A percentile compares a stretch with the other conserved stretches of the same genome.
phyloP scores from a whole-genome alignment of 92 coral and sea anemone species.

The Heliopora coerulea region DNA sequence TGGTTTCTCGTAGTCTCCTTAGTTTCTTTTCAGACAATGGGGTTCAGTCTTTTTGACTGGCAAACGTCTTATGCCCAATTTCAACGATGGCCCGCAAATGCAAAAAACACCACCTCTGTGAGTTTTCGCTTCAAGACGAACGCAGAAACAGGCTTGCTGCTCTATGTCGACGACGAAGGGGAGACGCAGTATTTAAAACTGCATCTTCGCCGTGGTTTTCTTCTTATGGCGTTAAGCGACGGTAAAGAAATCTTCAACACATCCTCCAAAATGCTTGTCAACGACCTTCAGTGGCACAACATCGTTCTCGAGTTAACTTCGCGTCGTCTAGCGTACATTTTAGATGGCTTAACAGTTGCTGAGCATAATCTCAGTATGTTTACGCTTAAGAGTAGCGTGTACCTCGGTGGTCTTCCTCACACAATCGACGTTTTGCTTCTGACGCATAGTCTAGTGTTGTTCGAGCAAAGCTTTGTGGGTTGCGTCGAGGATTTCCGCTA shows the following conservation, averaged over 20 bases:
- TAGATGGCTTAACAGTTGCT: slow-evolving; percentile 9
- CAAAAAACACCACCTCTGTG: slow-evolving; percentile 54
- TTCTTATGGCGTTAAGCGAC: slow-evolving; percentile 16
- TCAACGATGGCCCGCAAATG: slow-evolving; percentile 46
- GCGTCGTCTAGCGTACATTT: slow-evolving; percentile 18
- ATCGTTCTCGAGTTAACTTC: slow-evolving; percentile 7
- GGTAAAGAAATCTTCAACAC: neutral
- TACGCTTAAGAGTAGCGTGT: slow-evolving; percentile 8
- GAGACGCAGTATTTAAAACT: slow-evolving; percentile 58
- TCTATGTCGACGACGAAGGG: slow-evolving; percentile 69
- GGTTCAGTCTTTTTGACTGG: slow-evolving; percentile 26
- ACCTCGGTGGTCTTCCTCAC: slow-evolving; percentile 23
- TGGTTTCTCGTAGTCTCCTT: neutral
- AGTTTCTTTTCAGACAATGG: neutral
- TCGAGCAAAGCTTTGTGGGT: slow-evolving; percentile 25
- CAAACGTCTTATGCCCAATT: slow-evolving; percentile 32
- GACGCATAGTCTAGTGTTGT: neutral
- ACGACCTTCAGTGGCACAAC: slow-evolving; percentile 28
- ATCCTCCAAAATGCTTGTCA: neutral
- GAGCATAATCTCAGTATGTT: slow-evolving; percentile 5
- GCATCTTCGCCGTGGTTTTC: slow-evolving; percentile 15
- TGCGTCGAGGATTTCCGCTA: slow-evolving; percentile 11
- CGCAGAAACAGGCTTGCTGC: slow-evolving; percentile 66
- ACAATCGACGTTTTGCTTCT: neutral
- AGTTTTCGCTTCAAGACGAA: slow-evolving; percentile 71